A percentile compares a stretch with the other conserved stretches of the same genome.
These are phyloP conservation scores for Vollenhovia emeryi DNA, from an alignment of 1,140 invertebrate genomes.

Conservation along the genomic window DNA sequence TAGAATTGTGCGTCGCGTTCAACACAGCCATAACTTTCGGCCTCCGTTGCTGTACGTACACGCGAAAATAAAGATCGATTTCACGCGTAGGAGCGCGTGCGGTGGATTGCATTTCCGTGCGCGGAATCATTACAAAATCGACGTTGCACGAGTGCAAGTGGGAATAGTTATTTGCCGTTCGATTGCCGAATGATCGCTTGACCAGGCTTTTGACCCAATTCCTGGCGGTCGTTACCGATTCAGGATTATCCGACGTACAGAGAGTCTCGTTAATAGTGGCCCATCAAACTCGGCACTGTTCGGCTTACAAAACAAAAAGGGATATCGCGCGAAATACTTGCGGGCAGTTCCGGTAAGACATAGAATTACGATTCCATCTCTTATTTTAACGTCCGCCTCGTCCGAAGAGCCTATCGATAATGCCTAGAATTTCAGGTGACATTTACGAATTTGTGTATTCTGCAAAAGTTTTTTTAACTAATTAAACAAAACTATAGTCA, in stretches of 20 bases:
- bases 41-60: background rate
- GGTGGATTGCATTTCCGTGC: constrained; percentile 42
- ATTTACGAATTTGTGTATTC: background rate
- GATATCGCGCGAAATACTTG: background rate
- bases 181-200: constrained; percentile 59
- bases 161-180: constrained; percentile 61
- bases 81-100: constrained; percentile 37
- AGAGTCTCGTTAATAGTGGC: constrained; percentile 61
- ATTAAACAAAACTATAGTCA: background rate
- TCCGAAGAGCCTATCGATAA: background rate
- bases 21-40: constrained; percentile 30
- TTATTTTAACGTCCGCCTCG: constrained; percentile 11
- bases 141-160: constrained; percentile 31
- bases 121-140: constrained; percentile 41
- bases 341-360: background rate
- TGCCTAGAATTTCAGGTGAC: background rate
- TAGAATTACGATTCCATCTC: background rate
- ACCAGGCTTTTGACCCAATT: constrained; percentile 65
- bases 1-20: background rate
- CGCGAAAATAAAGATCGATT: constrained; percentile 42
- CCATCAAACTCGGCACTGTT: constrained; percentile 37
- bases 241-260: constrained; percentile 65
- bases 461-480: background rate
- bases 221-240: constrained; percentile 68
- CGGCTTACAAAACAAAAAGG: constrained; percentile 40